Base-by-base conservation (phyloP, 2,113 vertebrate genomes). In the Echinops telfairi region DNA sequence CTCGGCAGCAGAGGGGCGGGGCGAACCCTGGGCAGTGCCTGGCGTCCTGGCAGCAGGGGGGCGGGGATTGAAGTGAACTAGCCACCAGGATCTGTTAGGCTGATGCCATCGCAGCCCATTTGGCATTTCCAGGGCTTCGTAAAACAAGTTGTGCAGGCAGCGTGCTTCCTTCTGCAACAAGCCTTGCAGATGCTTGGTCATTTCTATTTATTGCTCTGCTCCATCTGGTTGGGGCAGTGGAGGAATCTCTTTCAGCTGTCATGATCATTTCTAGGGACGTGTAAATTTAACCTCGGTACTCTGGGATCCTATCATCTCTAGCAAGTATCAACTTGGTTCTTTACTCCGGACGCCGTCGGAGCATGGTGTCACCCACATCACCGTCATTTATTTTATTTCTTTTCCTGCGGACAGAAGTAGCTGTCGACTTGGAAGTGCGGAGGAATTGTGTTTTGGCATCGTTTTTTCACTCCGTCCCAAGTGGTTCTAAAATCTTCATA, bases 341-440 rank as follows among this genome's bases (percentile, higher is more conserved):
- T 91, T 86, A 68, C 89, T 64, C 80, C 73, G 80, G 83, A 94
- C 29, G 70, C 78, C 82, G 40, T 29, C 66, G 85, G 78, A 93
- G 70, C 91, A 83, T 82, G 0, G 31, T 58, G 38, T 36, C n/a
- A 40, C 73, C 47, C 11, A 33, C 81, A 95, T 53, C 58, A 15
- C 33, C 23, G 31, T 84, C 78, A 86, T 90, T 80, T 77, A 27
- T 68, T 95, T 95, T 94, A 64, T 89, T 94, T 92, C 83, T 36
- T 83, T 95, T 95, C 89, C 81, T 94, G 90, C 78, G 57, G 85
- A 94, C 88, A 83, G 76, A 88, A 93, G 80, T 70, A 75, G 68
- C 89, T 94, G 93, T 92, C 88, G 79, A 88, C 96, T 96, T 95
- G 95, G 95, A 95, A 95, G 94, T 94, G 83, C 86, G 93, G 25